These are phyloP conservation scores for Drosophila eugracilis DNA, from an alignment of 1,140 invertebrate species.

Conservation along the genomic window DNA sequence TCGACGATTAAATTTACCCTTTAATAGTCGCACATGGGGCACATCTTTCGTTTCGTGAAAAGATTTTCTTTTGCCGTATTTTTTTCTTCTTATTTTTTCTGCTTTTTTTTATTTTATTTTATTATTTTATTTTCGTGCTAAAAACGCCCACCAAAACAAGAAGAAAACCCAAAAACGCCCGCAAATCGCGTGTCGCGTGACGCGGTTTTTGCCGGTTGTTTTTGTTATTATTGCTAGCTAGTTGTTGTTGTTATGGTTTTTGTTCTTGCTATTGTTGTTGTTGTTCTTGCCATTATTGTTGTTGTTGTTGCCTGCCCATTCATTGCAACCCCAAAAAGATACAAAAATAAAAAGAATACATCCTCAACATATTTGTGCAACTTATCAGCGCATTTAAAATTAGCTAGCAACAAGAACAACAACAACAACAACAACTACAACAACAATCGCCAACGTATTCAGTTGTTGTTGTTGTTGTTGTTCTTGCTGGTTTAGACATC, in stretches of 20 bases:
- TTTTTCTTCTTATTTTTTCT: background rate
- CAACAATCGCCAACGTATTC: constrained; percentile 48
- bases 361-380: constrained; percentile 79
- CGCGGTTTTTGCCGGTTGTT: constrained; percentile 41
- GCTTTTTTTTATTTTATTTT: too few species aligned
- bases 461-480: constrained; percentile 22
- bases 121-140: constrained; percentile 3
- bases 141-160: constrained; percentile 42
- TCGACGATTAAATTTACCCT: constrained; percentile 48
- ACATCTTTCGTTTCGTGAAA: constrained; percentile 3
- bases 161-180: constrained; percentile 28
- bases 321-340: constrained; percentile 48
- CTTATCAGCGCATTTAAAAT: constrained; percentile 82
- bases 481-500: constrained; percentile 66
- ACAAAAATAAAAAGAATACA: constrained; percentile 43
- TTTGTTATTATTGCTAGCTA: constrained; percentile 10
- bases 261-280: constrained; percentile 27
- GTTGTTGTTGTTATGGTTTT: constrained; percentile 16
- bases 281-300: constrained; percentile 23
- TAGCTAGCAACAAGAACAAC: constrained; percentile 49
- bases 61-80: too few species aligned
- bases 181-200: constrained; percentile 59
- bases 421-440: constrained; percentile 16
- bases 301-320: constrained; percentile 42
- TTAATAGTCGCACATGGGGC: constrained; percentile 47